phyloP scores from a whole-genome alignment of 2,888 invertebrate genomes.

The Trilocha varians region DNA sequence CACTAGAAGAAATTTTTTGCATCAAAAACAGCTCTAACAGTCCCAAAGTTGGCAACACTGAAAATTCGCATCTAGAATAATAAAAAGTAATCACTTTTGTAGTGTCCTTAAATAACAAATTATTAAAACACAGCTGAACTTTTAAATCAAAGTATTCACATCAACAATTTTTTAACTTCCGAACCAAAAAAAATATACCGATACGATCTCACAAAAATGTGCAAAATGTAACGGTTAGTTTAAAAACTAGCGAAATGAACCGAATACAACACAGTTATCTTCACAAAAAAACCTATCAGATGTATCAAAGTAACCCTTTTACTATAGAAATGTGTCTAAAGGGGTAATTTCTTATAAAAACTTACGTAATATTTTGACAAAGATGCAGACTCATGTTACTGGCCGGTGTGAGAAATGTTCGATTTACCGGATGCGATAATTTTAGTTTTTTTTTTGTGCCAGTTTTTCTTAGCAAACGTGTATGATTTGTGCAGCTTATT shows the following conservation, averaged over 20 bases:
- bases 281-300: conserved; percentile 46
- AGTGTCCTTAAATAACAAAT: too few species aligned
- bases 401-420: conserved; percentile 15
- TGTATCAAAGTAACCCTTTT: conserved; percentile 37
- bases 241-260: neutral
- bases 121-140: too few species aligned
- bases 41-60: too few species aligned
- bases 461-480: neutral
- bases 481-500: too few species aligned
- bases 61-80: too few species aligned
- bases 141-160: too few species aligned
- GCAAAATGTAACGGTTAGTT: neutral
- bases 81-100: too few species aligned
- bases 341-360: conserved; percentile 47
- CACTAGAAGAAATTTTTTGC: too few species aligned
- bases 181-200: too few species aligned
- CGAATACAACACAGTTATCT: conserved; percentile 11
- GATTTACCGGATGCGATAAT: conserved; percentile 9
- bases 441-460: conserved; percentile 3
- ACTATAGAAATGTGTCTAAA: conserved; percentile 24
- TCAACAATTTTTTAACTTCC: too few species aligned
- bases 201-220: neutral
- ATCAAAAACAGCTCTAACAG: too few species aligned
- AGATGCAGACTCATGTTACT: conserved; percentile 31
- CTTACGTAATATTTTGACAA: conserved; percentile 68